Base-by-base conservation (phyloP, 2,113 vertebrate genomes). In the Morphnarchus princeps region DNA sequence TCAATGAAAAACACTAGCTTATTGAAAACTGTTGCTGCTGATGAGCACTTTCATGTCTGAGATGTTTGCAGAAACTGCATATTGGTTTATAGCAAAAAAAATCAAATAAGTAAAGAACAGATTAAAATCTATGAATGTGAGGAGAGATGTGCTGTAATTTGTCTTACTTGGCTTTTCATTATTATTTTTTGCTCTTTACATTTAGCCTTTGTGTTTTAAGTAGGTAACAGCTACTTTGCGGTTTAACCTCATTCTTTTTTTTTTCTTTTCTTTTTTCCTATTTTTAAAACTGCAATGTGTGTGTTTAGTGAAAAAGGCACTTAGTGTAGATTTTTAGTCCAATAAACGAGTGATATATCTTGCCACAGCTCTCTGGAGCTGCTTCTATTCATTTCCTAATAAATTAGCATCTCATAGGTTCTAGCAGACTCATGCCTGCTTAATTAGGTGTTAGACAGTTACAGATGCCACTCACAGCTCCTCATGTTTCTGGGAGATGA, bases 211-310 rank as follows among this genome's bases (percentile, higher is more conserved):
- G 6, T 2, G 78, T 65, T 81, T 73, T 26, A 52, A 47, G 20
- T 14, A 52, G 13, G 1, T 74, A 32, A 32, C 6, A 47, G 32
- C 18, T 73, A 31, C 8, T 45, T 87, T 92, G 12, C 17, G 52
- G 5, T 11, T 36, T 45, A 69, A 50, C 13, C 2, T 71, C 2
- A 13, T 38, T 42, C 0, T 49, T 89, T 20, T 28, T 6, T 38
- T 6, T 38, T 15, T 29, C 2, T 17, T 1, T 7, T 9, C 31
- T 8, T 13, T 3, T 42, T 16, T 25, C 6, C 59, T 9, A 52
- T 81, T n/a, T 49, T 9, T 16, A 28, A 54, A 22, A 43, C 11
- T 55, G 10, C 8, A 47, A 10, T n/a, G 1, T 61, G 11, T 73
- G 11, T 59, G 11, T 74, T 85, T 6, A 71, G 25, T 47, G 10